phyloP scores from a whole-genome alignment of 2,888 invertebrate species.

The Schrankia costaestrigalis region DNA sequence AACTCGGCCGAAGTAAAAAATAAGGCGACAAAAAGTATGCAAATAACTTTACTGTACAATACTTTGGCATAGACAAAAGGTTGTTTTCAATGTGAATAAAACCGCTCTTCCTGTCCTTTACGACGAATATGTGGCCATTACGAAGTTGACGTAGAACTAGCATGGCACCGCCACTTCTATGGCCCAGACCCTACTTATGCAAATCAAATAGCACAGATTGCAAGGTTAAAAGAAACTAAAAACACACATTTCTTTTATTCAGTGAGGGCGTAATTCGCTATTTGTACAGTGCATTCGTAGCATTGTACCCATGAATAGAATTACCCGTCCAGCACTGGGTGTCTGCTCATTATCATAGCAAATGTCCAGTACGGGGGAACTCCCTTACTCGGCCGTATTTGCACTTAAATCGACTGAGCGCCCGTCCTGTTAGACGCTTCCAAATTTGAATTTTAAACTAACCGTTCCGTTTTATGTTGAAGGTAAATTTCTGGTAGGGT shows the following conservation, averaged over 20 bases:
- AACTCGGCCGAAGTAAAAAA: too few species aligned
- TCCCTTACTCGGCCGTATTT: slow-evolving; percentile 53
- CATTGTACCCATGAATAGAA: slow-evolving; percentile 55
- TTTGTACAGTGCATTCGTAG: slow-evolving; percentile 53
- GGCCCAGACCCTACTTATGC: slow-evolving; percentile 22
- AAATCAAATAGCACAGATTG: slow-evolving; percentile 29
- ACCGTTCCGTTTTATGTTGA: slow-evolving; percentile 66
- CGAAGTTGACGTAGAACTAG: slow-evolving; percentile 6
- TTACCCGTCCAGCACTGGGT: slow-evolving; percentile 45
- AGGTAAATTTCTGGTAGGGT: slow-evolving; percentile 58
- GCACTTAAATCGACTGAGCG: slow-evolving; percentile 49
- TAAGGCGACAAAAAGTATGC: too few species aligned
- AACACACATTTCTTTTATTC: slow-evolving; percentile 38
- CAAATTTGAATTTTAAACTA: slow-evolving; percentile 77
- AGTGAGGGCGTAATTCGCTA: slow-evolving; percentile 44
- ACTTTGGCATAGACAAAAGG: too few species aligned
- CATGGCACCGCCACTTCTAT: slow-evolving; percentile 2
- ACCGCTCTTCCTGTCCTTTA: too few species aligned
- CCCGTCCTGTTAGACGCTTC: slow-evolving; percentile 60
- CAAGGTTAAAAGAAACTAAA: slow-evolving; percentile 18
- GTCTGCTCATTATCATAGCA: slow-evolving; percentile 49
- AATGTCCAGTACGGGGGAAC: slow-evolving; percentile 43
- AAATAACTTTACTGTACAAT: too few species aligned
- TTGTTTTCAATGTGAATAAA: too few species aligned
- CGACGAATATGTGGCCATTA: slow-evolving; percentile 11